Evolutionary conservation across 2,113 vertebrate genomes (phyloP).

Genomic region (Actinemys pallida): DNA sequence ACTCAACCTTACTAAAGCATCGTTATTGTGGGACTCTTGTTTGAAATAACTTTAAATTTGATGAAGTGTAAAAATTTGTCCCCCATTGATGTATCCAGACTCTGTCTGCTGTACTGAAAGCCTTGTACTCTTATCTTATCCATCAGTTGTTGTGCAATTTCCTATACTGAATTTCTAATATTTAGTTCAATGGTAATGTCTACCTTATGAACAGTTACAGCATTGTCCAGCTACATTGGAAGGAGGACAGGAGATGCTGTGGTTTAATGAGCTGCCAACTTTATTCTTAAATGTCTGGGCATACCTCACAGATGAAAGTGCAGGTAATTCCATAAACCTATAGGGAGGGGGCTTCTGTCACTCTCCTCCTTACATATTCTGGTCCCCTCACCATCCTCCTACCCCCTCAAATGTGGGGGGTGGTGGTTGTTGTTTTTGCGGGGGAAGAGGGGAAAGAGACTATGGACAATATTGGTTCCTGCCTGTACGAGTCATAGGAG

Average conservation of each 20-base stretch:
- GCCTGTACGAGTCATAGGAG: no score
- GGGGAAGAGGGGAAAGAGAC: no score
- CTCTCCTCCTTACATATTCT: no score
- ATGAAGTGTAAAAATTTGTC: conserved; percentile 50
- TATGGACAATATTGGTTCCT: no score
- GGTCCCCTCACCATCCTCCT: no score
- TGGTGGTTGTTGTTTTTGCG: no score
- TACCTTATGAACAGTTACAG: conserved; percentile 26
- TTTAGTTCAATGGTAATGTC: conserved; percentile 46
- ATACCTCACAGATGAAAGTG: neutral
- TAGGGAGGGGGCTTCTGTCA: neutral
- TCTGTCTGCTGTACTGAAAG: conserved; percentile 30
- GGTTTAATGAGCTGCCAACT: neutral
- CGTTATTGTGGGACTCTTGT: conserved; percentile 35
- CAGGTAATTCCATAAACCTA: neutral
- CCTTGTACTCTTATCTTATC: conserved; percentile 40
- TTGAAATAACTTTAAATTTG: conserved; percentile 39
- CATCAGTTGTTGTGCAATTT: conserved; percentile 49
- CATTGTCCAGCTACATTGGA: conserved; percentile 34
- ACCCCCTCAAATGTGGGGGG: neutral
- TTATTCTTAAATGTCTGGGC: neutral
- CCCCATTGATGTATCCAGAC: conserved; percentile 3
- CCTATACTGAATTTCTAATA: conserved; percentile 52
- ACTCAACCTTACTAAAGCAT: conserved; percentile 20
- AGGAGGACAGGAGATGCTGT: neutral